Conservation (phyloP, 2,888 invertebrate genomes). For the Leucophora obtusa region DNA sequence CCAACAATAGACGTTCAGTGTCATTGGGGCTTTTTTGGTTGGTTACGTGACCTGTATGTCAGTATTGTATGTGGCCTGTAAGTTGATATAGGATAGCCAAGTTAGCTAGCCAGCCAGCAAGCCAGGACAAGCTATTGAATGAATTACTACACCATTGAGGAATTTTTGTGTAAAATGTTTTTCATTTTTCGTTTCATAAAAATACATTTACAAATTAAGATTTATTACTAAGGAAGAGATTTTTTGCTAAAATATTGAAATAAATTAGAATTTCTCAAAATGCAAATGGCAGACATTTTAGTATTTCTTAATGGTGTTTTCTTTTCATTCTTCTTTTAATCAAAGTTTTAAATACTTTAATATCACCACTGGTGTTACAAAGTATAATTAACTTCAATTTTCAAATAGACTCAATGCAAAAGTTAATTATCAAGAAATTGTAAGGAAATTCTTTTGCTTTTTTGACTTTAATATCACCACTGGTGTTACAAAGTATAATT, state of each 20-base stretch:
- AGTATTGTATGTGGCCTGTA: conserved; percentile 19
- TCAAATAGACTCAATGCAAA: too few relatives aligned
- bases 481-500: too few relatives aligned
- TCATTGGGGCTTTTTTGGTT: conserved; percentile 4
- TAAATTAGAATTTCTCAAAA: neutral
- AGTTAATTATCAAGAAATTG: too few relatives aligned
- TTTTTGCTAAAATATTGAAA: neutral
- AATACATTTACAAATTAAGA: neutral
- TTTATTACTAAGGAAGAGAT: neutral
- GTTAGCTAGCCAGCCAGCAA: neutral
- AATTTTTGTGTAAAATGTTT: neutral
- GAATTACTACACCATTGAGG: neutral
- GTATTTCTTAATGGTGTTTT: neutral
- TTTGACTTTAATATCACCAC: neutral
- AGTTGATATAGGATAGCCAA: conserved; percentile 17
- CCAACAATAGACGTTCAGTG: conserved; percentile 4
- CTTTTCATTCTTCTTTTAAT: neutral
- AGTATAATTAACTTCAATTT: too few relatives aligned
- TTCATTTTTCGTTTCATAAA: neutral
- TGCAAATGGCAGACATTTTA: neutral
- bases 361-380: too few relatives aligned
- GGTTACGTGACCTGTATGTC: conserved; percentile 50
- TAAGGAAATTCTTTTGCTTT: too few relatives aligned
- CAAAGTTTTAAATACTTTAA: neutral
- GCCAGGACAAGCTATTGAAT: neutral